Conservation (phyloP, 2,113 vertebrate genomes). For the Rattus rattus region DNA sequence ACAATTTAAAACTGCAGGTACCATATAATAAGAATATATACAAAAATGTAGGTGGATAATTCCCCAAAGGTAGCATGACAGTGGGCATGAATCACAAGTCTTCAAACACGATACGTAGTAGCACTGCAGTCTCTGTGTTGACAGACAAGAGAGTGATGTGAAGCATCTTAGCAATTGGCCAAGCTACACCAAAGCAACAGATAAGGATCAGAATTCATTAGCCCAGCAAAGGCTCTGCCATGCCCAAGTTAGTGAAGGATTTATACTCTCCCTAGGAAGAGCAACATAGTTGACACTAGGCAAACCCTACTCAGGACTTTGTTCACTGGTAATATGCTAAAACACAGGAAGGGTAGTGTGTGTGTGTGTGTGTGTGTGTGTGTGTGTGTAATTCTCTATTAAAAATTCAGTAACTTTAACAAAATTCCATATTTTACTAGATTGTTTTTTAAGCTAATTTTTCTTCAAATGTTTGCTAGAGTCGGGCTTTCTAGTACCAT, state of each 20-base stretch:
- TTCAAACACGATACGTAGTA: not conserved
- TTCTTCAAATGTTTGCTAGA: slow-evolving; percentile 22
- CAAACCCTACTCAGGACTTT: slow-evolving; percentile 6
- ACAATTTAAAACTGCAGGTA: not conserved
- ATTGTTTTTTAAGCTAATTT: slow-evolving; percentile 16
- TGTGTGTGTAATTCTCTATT: not conserved
- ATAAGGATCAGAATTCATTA: not conserved
- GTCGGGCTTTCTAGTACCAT: not conserved
- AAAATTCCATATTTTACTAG: not conserved
- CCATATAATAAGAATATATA: not conserved
- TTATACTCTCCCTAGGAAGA: not conserved
- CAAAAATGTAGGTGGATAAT: not conserved
- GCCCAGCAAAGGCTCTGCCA: not conserved
- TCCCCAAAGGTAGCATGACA: accelerated
- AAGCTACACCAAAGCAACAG: not conserved
- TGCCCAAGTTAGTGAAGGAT: not conserved
- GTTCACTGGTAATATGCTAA: not conserved
- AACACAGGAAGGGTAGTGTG: slow-evolving; percentile 16
- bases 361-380: not conserved
- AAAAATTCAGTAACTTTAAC: slow-evolving; percentile 23
- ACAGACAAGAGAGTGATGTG: not conserved
- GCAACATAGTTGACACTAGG: not conserved
- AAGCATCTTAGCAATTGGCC: not conserved
- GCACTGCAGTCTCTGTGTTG: not conserved
- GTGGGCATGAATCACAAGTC: not conserved